These are phyloP conservation scores for Microcebus tavaratra DNA, from an alignment of 2,113 vertebrate species.

Conservation along the genomic window DNA sequence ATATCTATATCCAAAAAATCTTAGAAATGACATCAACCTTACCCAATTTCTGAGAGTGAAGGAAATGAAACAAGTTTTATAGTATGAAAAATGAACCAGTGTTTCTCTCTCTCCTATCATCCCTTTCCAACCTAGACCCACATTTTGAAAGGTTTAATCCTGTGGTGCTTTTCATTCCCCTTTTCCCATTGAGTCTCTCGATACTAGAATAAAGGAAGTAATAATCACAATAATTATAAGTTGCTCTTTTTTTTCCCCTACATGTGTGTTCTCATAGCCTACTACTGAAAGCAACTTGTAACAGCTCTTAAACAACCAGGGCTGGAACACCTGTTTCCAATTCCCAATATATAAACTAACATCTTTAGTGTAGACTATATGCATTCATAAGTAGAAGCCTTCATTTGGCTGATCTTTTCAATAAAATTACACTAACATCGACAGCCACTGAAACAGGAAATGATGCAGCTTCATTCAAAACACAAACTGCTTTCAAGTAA, in stretches of 20 bases:
- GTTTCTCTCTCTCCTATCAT: not conserved
- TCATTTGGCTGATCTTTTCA: slow-evolving; percentile 43
- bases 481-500: not conserved
- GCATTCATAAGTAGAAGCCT: slow-evolving; percentile 10
- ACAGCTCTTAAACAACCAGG: not conserved
- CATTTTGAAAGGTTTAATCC: slow-evolving; percentile 17
- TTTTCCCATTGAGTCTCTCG: not conserved
- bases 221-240: not conserved
- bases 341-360: slow-evolving; percentile 28
- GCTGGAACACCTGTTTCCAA: slow-evolving; percentile 62
- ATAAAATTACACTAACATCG: not conserved
- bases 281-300: slow-evolving; percentile 37
- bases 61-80: slow-evolving; percentile 1
- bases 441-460: slow-evolving; percentile 36
- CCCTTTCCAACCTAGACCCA: not conserved
- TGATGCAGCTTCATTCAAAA: slow-evolving; percentile 14
- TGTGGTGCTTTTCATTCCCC: not conserved
- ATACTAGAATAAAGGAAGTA: not conserved
- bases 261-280: not conserved
- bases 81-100: not conserved
- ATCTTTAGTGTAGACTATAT: not conserved
- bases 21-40: not conserved
- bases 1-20: not conserved
- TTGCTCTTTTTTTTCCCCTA: not conserved
- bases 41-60: slow-evolving; percentile 1